Base-by-base conservation (phyloP, 2,797 vertebrate species). In the Chrysocyon brachyurus region DNA sequence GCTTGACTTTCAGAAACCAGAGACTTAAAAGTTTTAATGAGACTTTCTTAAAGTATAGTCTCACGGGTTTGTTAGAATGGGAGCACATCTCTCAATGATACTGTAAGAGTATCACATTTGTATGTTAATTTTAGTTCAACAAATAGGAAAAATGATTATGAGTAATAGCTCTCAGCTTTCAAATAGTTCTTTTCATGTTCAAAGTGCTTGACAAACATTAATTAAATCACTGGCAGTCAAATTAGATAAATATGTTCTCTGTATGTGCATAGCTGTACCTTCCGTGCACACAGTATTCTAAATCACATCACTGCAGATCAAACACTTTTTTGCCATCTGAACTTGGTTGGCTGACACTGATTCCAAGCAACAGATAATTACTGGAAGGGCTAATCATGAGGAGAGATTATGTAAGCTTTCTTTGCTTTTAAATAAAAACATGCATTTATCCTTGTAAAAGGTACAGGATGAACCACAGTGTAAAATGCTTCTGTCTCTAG, bases 231-330 rank as follows among this genome's bases (percentile, higher is more conserved):
- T 97, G 79, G 96, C 98, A 94, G 96, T 98, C 96, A 98, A 98
- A 98, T 97, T 88, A 98, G 97, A 96, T 98, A 98, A 98, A 98
- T 98, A 98, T 97, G 91, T 96, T 98, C 91, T 96, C 98, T 90
- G 91, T 96, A 97, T 95, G 91, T 97, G 97, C 95, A 94, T 98
- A 98, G 79, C 84, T 91, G 77, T 88, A 95, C 92, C 73, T 98
- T 95, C 79, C 72, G 89, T 94, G 96, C 68, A 95, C 85, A 95
- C 14, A 93, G 96, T 96, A 93, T 98, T 98, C 97, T 93, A 97
- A 97, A 96, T 95, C 93, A 95, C 94, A 97, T 97, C 12, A 15
- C 78, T 91, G 96, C 94, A 98, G 95, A 98, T 97, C 93, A 97
- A 97, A 96, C 73, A 90, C 90, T 91, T 97, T 92, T 94, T 97